Base-by-base conservation (phyloP, 2,888 invertebrate species). In the Deilephila elpenor region DNA sequence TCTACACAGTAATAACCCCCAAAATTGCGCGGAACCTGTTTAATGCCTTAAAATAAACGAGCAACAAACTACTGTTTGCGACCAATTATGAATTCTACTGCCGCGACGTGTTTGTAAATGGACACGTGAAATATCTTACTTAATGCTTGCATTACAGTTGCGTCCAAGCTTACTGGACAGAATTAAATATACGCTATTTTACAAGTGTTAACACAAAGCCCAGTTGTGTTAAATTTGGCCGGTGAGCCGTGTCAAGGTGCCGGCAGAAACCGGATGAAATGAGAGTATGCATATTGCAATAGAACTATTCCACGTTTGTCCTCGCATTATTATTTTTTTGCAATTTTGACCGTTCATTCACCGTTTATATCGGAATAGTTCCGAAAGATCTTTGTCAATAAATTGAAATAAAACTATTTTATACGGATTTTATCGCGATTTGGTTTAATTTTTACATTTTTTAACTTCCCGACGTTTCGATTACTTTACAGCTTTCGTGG, bases 201-300 rank as follows among this genome's bases (percentile, higher is more conserved):
- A 20, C 44, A 20, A 14, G 19, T 11, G 7, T 14, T 64, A 20
- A n/a, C 8, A 64, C 64, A 44, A 20, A 44, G 3, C 20, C 5
- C 20, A 5, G 64, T 8, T 51, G n/a, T 29, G 8, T 70, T 59
- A 25, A 59, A 67, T 73, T 73, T 73, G 25, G 59, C 37, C 25
- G 59, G 44, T n/a, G 75, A 76, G 74, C 56, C 71, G 59, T 79
- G 81, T 81, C 81, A 81, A 81, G 81, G 81, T 78, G 75, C 76
- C 78, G 44, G 70, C 75, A 73, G 62, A 75, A 60, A 62, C 71
- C 44, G 71, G 76, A 75, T 74, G 74, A 75, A 76, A 79, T 77
- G 72, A 76, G 76, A 74, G 74, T 78, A 78, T 74, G 75, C 71
- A 75, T 79, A 76, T 77, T 79, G 79, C 80, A 78, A 78, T 78